Percentiles rank a stretch among this genome's conserved stretches.
These are phyloP conservation scores for Tenualosa ilisha DNA, from an alignment of 2,797 vertebrate species.

Conservation along the genomic window DNA sequence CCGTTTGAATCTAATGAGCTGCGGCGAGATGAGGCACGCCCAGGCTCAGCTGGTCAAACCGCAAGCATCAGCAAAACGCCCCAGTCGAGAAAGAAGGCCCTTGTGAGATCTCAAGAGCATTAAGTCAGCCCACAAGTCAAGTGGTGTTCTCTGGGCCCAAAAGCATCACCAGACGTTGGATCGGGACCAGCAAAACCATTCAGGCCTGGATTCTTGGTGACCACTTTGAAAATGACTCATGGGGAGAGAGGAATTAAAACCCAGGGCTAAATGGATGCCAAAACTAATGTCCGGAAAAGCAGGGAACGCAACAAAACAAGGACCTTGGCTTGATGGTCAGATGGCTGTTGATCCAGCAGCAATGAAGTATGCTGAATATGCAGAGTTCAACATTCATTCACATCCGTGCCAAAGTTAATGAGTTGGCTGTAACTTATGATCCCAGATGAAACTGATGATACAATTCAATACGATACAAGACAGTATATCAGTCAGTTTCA, in stretches of 20 bases:
- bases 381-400: too few species aligned
- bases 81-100: not conserved
- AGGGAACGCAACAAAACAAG: not conserved
- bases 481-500: not conserved
- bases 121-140: not conserved
- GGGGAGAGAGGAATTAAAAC: not conserved
- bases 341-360: not conserved
- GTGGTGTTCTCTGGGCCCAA: not conserved
- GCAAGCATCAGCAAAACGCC: not conserved
- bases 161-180: not conserved
- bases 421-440: too few species aligned
- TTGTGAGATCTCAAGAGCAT: not conserved
- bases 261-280: not conserved
- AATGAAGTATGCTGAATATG: too few species aligned
- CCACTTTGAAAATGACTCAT: not conserved
- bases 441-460: not conserved
- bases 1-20: not conserved
- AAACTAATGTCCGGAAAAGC: not conserved
- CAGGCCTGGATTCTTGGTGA: not conserved
- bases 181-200: not conserved
- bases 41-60: not conserved
- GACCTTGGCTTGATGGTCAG: not conserved
- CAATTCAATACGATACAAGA: not conserved
- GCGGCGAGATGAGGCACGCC: too few species aligned
- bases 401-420: too few species aligned